phyloP scores from a whole-genome alignment of 2,888 invertebrate genomes.

The Didymodactylos carnosus region DNA sequence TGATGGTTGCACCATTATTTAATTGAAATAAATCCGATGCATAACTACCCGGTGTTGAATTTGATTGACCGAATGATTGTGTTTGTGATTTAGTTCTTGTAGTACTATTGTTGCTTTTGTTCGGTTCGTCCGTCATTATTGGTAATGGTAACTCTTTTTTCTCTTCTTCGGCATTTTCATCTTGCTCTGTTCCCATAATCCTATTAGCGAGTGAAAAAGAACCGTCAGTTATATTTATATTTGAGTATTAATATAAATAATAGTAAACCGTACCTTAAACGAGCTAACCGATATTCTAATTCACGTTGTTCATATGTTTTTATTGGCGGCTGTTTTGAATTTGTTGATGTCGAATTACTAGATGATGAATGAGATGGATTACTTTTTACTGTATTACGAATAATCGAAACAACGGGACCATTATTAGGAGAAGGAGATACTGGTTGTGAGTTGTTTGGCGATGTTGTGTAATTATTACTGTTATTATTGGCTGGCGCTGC shows the following conservation, averaged over 20 bases:
- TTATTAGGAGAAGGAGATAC: not conserved
- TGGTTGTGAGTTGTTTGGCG: too few species aligned
- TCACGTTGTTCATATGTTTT: constrained; percentile 1
- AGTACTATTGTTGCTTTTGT: too few species aligned
- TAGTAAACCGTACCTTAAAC: too few species aligned
- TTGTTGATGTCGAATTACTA: not conserved
- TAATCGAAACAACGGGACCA: not conserved
- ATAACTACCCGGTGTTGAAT: not conserved
- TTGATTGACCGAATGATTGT: not conserved
- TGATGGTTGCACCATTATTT: not conserved
- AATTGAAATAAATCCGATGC: not conserved
- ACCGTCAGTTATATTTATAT: too few species aligned
- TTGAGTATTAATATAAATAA: too few species aligned
- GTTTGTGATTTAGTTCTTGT: not conserved
- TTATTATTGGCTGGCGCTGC: not conserved
- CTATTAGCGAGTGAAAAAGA: too few species aligned
- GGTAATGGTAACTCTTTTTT: too few species aligned
- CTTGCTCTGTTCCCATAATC: too few species aligned
- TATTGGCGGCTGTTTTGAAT: not conserved
- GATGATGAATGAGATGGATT: not conserved
- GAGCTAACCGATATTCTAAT: not conserved
- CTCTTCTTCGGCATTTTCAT: too few species aligned
- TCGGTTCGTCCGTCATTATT: too few species aligned
- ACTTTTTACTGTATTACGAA: not conserved
- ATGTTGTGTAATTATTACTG: not conserved